phyloP scores from a whole-genome alignment of 2,797 vertebrate genomes.

The Brachymystax lenok region DNA sequence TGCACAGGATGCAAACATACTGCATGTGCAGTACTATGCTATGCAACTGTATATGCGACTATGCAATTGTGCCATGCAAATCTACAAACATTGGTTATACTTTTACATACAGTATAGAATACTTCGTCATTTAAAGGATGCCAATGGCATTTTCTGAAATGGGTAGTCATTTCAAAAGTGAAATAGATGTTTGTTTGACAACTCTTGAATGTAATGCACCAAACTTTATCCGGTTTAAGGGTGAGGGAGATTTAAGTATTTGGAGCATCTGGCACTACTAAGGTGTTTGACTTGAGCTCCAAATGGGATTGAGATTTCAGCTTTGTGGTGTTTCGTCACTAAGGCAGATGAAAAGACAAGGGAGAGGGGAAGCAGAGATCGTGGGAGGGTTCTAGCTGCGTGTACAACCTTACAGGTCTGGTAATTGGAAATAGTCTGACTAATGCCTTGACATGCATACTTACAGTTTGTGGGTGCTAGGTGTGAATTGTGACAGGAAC shows the following conservation, averaged over 20 bases:
- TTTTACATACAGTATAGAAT: neutral
- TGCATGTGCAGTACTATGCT: no score
- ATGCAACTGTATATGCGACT: no score
- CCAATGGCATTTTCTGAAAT: neutral
- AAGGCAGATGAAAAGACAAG: constrained; percentile 43
- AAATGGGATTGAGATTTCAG: constrained; percentile 62
- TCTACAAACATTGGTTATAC: neutral
- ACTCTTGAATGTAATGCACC: neutral
- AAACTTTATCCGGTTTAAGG: neutral
- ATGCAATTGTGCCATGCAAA: neutral
- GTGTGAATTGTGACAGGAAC: constrained; percentile 49
- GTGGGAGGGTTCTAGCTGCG: constrained; percentile 24
- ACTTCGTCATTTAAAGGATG: neutral
- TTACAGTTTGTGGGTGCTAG: constrained; percentile 48
- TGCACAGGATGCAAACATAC: no score
- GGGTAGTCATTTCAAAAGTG: neutral
- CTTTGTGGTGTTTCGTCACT: constrained; percentile 23
- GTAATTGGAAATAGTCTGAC: constrained; percentile 50
- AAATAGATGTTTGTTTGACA: neutral
- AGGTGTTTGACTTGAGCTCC: constrained; percentile 44
- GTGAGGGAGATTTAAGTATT: constrained; percentile 27
- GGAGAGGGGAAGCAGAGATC: constrained; percentile 44
- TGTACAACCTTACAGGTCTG: constrained; percentile 46
- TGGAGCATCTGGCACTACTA: constrained; percentile 35
- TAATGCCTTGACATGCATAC: constrained; percentile 21